Evolutionary conservation across 92 coral and sea anemone genomes (phyloP).

Genomic region (Epizoanthus ramosus): DNA sequence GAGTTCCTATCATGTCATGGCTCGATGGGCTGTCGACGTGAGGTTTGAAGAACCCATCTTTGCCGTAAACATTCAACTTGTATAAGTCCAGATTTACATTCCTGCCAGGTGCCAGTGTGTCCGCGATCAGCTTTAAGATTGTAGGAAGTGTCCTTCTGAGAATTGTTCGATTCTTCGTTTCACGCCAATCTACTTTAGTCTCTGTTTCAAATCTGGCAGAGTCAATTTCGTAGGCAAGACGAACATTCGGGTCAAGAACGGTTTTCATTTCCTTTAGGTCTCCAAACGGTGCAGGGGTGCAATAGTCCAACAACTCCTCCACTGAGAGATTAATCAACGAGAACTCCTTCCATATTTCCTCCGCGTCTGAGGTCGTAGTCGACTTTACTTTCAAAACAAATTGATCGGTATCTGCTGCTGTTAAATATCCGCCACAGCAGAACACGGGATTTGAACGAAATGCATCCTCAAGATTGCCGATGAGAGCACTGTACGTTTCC

Average conservation of each 20-base stretch:
- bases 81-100: conserved; percentile 32
- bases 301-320: conserved; percentile 48
- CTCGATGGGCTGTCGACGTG: conserved; percentile 57
- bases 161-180: conserved; percentile 1
- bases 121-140: conserved; percentile 44
- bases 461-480: conserved; percentile 46
- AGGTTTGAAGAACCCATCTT: conserved; percentile 58
- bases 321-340: conserved; percentile 34
- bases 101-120: conserved; percentile 52
- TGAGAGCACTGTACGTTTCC: conserved; percentile 33
- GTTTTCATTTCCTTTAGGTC: conserved; percentile 61
- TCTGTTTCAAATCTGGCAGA: conserved; percentile 50
- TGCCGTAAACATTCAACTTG: conserved; percentile 51
- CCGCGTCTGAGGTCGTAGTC: conserved; percentile 17
- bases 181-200: neutral
- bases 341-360: conserved; percentile 46
- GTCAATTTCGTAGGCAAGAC: conserved; percentile 58
- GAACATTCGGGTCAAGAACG: conserved; percentile 58
- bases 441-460: conserved; percentile 51
- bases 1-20: conserved; percentile 62
- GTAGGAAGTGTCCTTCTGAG: neutral
- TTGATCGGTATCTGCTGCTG: conserved; percentile 22
- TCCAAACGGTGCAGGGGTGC: conserved; percentile 64
- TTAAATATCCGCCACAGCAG: conserved; percentile 62
- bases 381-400: conserved; percentile 45